phyloP scores from a whole-genome alignment of 1,140 invertebrate genomes.

The Hyphantria cunea region DNA sequence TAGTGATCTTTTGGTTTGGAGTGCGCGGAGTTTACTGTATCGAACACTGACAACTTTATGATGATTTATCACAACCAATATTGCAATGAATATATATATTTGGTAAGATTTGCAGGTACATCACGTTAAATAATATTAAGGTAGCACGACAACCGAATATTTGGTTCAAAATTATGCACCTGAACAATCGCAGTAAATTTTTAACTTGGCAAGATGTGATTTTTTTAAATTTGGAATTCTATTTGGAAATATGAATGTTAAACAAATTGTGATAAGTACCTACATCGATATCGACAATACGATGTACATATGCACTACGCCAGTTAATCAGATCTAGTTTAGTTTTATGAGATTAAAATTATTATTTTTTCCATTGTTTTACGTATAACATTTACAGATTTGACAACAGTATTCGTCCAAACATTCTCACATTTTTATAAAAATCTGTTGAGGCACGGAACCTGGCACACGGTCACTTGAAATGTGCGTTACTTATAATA shows the following conservation, averaged over 20 bases:
- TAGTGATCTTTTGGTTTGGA: slow-evolving; percentile 60
- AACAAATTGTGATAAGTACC: not conserved
- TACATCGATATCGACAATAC: not conserved
- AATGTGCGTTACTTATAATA: slow-evolving; percentile 22
- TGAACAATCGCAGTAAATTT: slow-evolving; percentile 17
- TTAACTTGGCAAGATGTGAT: slow-evolving; percentile 30
- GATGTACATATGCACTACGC: not conserved
- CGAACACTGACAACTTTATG: slow-evolving; percentile 56
- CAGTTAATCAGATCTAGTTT: slow-evolving; percentile 24
- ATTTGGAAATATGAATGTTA: not conserved
- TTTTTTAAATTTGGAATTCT: slow-evolving; percentile 1
- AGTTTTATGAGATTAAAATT: slow-evolving; percentile 15
- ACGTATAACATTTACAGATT: slow-evolving; percentile 7
- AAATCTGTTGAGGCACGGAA: slow-evolving; percentile 4
- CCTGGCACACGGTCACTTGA: slow-evolving; percentile 3
- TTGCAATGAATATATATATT: slow-evolving; percentile 68
- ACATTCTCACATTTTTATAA: slow-evolving; percentile 1
- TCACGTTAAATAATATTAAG: slow-evolving; percentile 45
- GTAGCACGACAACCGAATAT: slow-evolving; percentile 20
- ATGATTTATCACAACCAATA: slow-evolving; percentile 76
- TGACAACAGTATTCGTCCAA: slow-evolving; percentile 9
- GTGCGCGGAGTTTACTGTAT: slow-evolving; percentile 60
- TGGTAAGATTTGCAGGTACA: slow-evolving; percentile 69
- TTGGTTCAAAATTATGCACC: slow-evolving; percentile 12
- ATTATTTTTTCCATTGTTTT: not conserved